Base-by-base conservation (phyloP, 2,113 vertebrate species). In the Tetrao urogallus region DNA sequence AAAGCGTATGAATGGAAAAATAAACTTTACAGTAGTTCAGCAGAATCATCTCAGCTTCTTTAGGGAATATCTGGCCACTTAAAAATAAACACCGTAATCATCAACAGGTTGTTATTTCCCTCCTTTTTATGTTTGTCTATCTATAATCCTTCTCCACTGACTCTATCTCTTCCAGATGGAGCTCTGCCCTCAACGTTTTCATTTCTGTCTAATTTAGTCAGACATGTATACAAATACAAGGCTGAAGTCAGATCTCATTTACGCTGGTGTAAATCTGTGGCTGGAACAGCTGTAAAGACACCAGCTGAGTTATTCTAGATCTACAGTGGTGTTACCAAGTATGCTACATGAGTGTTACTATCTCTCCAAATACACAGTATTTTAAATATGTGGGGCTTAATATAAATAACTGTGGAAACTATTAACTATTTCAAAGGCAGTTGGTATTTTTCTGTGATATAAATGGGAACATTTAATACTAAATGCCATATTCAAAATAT, bases 141-240 rank as follows among this genome's bases (percentile, higher is more conserved):
- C 92, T 89, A 65, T 90, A 90, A 92, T 82, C 70, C 61, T 71
- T 87, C 78, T 88, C 43, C 70, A 69, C 71, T 82, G 83, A 90
- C 90, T 95, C 57, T 76, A 88, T 57, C 28, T 65, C 20, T 92
- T 96, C 82, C 85, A 91, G 76, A 93, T 92, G 87, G 82, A 95
- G 61, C 30, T 24, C 32, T 74, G 65, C 75, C 88, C 76, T 83
- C 69, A 88, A 28, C 69, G 86, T 88, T 96, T 95, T 94, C 19
- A 43, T 91, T 92, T 88, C 72, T 86, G 65, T 78, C 89, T 94
- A 95, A 96, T 94, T 96, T 95, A 96, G 92, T 79, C 95, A 90
- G 85, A 82, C 56, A 43, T 50, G 93, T 32, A 90, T 65, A 94
- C 34, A 96, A 92, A 88, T 82, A 87, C 63, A 50, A 69, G 72